A percentile compares a stretch with the other conserved stretches of the same genome.
phyloP scores from a whole-genome alignment of 2,113 vertebrate species.

The Rhinichthys klamathensis region DNA sequence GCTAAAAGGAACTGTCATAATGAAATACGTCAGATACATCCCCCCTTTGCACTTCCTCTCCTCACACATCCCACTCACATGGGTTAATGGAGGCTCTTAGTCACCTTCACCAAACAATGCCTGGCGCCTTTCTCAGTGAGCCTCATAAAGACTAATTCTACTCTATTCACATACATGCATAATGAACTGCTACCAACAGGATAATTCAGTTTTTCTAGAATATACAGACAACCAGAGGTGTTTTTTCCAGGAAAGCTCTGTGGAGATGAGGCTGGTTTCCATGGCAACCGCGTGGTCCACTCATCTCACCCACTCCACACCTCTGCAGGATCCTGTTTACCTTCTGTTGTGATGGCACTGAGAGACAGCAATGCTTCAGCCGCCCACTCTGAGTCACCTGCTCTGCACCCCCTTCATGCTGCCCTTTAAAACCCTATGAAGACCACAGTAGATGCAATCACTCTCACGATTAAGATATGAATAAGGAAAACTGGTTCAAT shows the following conservation, averaged over 20 bases:
- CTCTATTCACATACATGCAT: not conserved
- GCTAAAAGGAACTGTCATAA: not conserved
- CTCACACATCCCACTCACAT: slow-evolving; percentile 25
- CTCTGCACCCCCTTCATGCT: not conserved
- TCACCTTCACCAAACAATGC: slow-evolving; percentile 3
- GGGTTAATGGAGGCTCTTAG: slow-evolving; percentile 25
- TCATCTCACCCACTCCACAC: slow-evolving; percentile 50
- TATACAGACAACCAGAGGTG: not conserved
- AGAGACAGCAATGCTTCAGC: not conserved
- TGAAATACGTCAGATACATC: not conserved
- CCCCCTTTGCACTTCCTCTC: not conserved
- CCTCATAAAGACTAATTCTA: not conserved
- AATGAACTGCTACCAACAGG: slow-evolving; percentile 10
- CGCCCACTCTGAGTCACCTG: slow-evolving; percentile 19
- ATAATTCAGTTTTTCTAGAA: slow-evolving; percentile 28
- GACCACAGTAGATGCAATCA: not conserved
- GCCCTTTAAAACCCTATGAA: slow-evolving; percentile 2
- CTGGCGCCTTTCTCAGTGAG: not conserved
- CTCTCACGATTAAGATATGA: not conserved
- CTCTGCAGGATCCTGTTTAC: slow-evolving; percentile 65
- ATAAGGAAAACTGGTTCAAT: not conserved
- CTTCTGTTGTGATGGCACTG: slow-evolving; percentile 16
- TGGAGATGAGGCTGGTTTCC: slow-evolving; percentile 54
- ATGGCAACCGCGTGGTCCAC: slow-evolving; percentile 59
- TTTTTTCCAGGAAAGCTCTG: slow-evolving; percentile 51